Evolutionary conservation across 2,797 vertebrate genomes (phyloP).

Genomic region (Crocodylus rhombifer): DNA sequence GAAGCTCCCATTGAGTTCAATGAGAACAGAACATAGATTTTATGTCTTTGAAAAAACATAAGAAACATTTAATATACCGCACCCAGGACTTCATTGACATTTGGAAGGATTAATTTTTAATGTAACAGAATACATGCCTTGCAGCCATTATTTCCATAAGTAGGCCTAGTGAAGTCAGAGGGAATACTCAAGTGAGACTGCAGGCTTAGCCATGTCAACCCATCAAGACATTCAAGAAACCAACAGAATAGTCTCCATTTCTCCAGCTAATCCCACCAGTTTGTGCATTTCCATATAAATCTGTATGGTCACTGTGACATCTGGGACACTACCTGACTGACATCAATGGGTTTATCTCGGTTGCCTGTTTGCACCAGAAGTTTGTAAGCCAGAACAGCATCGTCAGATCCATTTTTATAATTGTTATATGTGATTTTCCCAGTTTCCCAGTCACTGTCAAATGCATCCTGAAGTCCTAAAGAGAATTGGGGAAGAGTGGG

Average conservation of each 20-base stretch:
- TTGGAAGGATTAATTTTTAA: neutral
- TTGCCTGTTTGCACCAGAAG: conserved; percentile 96
- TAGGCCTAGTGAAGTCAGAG: neutral
- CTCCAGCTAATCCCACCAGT: neutral
- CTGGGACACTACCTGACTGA: conserved; percentile 86
- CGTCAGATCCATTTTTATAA: conserved; percentile 95
- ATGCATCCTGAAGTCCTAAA: conserved; percentile 94
- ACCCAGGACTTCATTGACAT: neutral
- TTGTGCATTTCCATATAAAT: neutral
- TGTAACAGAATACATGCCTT: neutral
- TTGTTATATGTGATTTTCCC: conserved; percentile 90
- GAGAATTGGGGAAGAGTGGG: conserved; percentile 4
- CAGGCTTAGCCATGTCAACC: neutral
- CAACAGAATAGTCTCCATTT: rapidly evolving
- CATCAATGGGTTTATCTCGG: conserved; percentile 92
- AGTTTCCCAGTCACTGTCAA: conserved; percentile 94
- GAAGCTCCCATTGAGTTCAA: neutral
- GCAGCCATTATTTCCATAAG: neutral
- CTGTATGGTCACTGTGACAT: neutral
- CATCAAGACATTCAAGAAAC: neutral
- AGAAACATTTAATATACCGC: neutral
- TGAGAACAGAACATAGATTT: neutral
- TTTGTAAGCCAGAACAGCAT: conserved; percentile 95
- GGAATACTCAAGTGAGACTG: neutral
- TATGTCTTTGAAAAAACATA: rapidly evolving